These are phyloP conservation scores for Phainopepla nitens DNA, from an alignment of 2,113 vertebrate genomes.

Conservation along the genomic window DNA sequence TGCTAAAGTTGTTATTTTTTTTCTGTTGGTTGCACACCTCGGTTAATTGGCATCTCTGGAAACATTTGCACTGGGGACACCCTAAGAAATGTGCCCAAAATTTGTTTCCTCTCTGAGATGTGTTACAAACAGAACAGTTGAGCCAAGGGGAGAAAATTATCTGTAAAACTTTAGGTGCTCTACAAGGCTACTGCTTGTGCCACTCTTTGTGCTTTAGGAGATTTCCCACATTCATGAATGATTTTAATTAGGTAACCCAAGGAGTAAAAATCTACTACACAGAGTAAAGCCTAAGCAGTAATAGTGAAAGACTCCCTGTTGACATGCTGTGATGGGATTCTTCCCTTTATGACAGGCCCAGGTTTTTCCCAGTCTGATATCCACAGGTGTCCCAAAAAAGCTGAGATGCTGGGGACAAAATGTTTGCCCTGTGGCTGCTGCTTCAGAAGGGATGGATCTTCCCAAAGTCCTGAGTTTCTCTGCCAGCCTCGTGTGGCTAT, in stretches of 20 bases:
- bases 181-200: background rate
- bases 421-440: background rate
- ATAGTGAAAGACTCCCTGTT: background rate
- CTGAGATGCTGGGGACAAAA: background rate
- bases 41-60: background rate
- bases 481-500: background rate
- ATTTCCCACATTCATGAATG: background rate
- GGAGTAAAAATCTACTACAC: background rate
- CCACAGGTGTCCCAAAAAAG: background rate
- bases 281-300: background rate
- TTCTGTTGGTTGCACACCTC: background rate
- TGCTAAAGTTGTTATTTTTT: background rate
- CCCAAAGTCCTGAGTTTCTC: background rate
- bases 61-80: background rate
- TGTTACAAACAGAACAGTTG: background rate
- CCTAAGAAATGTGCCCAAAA: background rate
- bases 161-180: background rate
- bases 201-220: background rate
- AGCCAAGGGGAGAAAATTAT: background rate
- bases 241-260: background rate
- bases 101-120: background rate
- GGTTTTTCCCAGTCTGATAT: background rate
- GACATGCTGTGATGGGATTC: background rate
- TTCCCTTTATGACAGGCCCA: background rate
- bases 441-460: background rate